Evolutionary conservation across 1,140 invertebrate genomes (phyloP).

Genomic region (Bombus waltoni): DNA sequence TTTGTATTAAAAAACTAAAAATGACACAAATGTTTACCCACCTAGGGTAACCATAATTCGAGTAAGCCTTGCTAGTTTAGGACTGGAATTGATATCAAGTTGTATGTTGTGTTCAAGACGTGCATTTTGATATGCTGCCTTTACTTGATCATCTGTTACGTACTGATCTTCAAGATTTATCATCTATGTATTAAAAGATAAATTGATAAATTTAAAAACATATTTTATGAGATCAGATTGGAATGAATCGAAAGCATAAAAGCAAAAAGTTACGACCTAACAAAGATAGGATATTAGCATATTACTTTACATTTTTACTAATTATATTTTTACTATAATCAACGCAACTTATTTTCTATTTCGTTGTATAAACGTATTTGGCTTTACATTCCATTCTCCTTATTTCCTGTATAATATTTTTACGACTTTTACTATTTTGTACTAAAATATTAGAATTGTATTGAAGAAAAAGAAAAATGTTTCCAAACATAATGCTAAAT

Average conservation of each 20-base stretch:
- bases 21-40: constrained; percentile 6
- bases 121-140: constrained; percentile 56
- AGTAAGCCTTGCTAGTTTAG: constrained; percentile 54
- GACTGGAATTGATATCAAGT: constrained; percentile 59
- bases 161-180: constrained; percentile 52
- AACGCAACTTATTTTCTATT: too few species aligned
- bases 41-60: constrained; percentile 62
- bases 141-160: constrained; percentile 41
- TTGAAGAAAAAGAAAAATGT: too few species aligned
- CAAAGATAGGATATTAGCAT: too few species aligned
- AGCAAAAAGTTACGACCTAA: not conserved
- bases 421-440: too few species aligned
- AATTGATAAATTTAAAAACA: not conserved
- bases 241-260: not conserved
- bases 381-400: too few species aligned
- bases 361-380: too few species aligned
- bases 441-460: too few species aligned
- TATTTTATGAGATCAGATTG: not conserved
- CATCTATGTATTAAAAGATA: constrained; percentile 39
- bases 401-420: too few species aligned
- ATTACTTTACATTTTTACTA: too few species aligned
- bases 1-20: not conserved
- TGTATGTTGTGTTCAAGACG: constrained; percentile 53
- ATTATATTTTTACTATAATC: too few species aligned
- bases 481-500: too few species aligned